phyloP scores from a whole-genome alignment of 2,797 vertebrate genomes.

The Rhabdomys pumilio region DNA sequence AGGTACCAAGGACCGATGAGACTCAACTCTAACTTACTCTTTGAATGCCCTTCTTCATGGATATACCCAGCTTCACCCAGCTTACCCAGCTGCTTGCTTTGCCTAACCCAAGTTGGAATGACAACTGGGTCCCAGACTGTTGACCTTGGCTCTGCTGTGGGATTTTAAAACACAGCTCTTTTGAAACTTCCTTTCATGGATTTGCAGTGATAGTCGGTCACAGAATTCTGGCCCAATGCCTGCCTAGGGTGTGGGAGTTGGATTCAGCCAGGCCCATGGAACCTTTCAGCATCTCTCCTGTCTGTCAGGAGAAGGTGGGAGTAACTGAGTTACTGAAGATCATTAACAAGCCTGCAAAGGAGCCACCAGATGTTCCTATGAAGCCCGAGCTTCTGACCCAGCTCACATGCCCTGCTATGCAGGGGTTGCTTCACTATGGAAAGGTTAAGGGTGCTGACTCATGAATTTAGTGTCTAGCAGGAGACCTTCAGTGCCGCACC shows the following conservation, averaged over 20 bases:
- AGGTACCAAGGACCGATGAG: not conserved
- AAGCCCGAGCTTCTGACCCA: not conserved
- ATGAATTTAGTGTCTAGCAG: not conserved
- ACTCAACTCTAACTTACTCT: not conserved
- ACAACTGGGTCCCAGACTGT: not conserved
- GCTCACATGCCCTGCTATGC: not conserved
- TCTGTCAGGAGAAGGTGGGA: conserved; percentile 16
- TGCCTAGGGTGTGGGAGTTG: not conserved
- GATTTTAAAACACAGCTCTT: not conserved
- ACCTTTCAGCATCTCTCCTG: not conserved
- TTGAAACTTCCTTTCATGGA: conserved; percentile 14
- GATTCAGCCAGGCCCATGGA: not conserved
- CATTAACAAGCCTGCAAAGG: not conserved
- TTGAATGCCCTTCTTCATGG: not conserved
- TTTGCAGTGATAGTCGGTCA: conserved; percentile 1
- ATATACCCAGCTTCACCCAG: not conserved
- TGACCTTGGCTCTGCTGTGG: conserved; percentile 14
- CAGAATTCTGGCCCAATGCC: not conserved
- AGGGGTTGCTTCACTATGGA: not conserved
- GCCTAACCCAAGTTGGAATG: not conserved
- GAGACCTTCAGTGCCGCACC: not conserved
- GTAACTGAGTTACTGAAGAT: not conserved
- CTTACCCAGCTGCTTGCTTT: not conserved
- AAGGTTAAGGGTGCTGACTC: not conserved
- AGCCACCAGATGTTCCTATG: not conserved